A percentile compares a stretch with the other conserved stretches of the same genome.
Conservation (phyloP, 2,888 invertebrate species). For the Protophormia terraenovae region DNA sequence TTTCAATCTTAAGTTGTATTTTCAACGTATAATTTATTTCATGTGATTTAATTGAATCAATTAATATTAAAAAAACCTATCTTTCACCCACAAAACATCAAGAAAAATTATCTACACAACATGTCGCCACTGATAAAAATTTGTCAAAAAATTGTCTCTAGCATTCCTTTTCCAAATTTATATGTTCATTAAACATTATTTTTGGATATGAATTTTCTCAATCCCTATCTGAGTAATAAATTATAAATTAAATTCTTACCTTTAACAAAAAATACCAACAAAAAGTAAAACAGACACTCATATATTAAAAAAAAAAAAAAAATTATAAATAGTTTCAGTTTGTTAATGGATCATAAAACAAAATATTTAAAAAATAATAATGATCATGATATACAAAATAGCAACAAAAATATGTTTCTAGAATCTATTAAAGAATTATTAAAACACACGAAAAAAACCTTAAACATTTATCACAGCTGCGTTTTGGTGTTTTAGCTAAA, state of each 20-base stretch:
- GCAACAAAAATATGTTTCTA: constrained; percentile 9
- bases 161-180: neutral
- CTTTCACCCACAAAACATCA: neutral
- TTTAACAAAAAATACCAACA: neutral
- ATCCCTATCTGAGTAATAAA: constrained; percentile 8
- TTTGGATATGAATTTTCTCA: too few relatives aligned
- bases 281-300: neutral
- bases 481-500: constrained; percentile 18
- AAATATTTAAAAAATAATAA: constrained; percentile 26
- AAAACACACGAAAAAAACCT: neutral
- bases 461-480: constrained; percentile 59
- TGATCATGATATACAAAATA: constrained; percentile 19
- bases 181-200: neutral
- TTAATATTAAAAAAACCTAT: neutral
- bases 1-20: too few relatives aligned
- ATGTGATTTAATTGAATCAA: neutral
- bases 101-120: neutral
- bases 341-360: constrained; percentile 47
- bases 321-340: constrained; percentile 38
- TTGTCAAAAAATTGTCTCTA: neutral
- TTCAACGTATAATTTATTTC: too few relatives aligned
- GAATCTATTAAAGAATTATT: constrained; percentile 50
- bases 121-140: constrained; percentile 34
- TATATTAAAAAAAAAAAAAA: too few relatives aligned
- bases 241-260: constrained; percentile 24